A percentile compares a stretch with the other conserved stretches of the same genome.
These are phyloP conservation scores for Oenanthe oenanthe DNA, from an alignment of 2,113 vertebrate species.

Conservation along the genomic window DNA sequence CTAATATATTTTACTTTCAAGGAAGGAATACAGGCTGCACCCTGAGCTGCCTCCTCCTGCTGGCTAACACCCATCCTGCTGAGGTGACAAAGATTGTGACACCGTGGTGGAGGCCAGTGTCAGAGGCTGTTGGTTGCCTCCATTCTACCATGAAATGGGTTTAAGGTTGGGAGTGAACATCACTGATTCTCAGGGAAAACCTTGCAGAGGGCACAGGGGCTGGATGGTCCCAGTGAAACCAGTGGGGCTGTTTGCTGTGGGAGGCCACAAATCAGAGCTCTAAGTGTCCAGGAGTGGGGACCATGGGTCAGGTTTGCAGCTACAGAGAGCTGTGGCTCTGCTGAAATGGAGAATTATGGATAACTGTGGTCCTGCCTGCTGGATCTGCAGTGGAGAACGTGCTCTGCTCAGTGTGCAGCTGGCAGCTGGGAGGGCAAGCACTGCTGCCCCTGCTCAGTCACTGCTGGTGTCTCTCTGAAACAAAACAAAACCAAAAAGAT, in stretches of 20 bases:
- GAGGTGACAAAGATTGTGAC: constrained; percentile 7
- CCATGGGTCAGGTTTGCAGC: not conserved
- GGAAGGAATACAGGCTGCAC: not conserved
- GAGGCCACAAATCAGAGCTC: not conserved
- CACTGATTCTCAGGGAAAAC: not conserved
- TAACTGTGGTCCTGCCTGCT: not conserved
- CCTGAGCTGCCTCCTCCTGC: constrained; percentile 8
- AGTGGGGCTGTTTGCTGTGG: not conserved
- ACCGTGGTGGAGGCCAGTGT: not conserved
- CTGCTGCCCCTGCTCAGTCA: not conserved
- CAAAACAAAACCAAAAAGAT: not conserved
- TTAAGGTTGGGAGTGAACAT: not conserved
- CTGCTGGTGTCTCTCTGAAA: not conserved
- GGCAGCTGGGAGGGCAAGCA: not conserved
- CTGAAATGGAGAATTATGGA: not conserved
- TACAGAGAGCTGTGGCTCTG: accelerated
- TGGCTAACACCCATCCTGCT: not conserved
- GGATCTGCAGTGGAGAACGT: accelerated
- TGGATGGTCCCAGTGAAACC: not conserved
- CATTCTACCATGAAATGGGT: constrained; percentile 23
- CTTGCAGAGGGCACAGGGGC: accelerated
- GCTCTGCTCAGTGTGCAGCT: not conserved
- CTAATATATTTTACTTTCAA: not conserved
- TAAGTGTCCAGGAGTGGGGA: not conserved
- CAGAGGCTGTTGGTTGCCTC: not conserved